Conservation (phyloP, 2,797 vertebrate species). For the Hippocampus kuda region DNA sequence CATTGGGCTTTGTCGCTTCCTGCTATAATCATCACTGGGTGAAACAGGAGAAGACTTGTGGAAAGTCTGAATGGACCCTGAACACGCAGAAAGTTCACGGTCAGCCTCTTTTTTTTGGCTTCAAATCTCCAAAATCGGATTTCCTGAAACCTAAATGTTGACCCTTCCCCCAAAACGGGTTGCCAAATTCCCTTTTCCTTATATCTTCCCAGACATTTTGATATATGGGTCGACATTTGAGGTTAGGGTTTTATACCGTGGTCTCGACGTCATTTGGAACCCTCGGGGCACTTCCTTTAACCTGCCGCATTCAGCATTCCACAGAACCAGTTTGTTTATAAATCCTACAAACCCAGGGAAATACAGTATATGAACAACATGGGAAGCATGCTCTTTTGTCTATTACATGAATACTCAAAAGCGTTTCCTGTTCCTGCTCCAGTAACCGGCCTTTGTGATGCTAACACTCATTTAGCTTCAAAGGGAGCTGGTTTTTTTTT, state of each 20-base stretch:
- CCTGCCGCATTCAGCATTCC: conserved; percentile 23
- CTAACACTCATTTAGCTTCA: too few relatives aligned
- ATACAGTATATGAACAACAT: conserved; percentile 43
- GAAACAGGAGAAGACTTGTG: conserved; percentile 44
- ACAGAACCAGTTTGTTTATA: conserved; percentile 39
- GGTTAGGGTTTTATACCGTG: background rate
- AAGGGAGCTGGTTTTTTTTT: too few relatives aligned
- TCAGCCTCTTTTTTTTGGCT: conserved; percentile 7
- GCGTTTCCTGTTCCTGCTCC: conserved; percentile 36
- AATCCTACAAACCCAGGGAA: conserved; percentile 40
- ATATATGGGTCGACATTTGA: conserved; percentile 10
- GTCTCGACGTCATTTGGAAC: conserved; percentile 38
- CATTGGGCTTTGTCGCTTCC: conserved; percentile 29
- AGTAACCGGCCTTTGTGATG: background rate
- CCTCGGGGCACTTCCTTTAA: conserved; percentile 20
- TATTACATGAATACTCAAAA: background rate
- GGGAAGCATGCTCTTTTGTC: conserved; percentile 47
- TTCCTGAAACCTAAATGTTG: background rate
- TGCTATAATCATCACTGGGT: conserved; percentile 58
- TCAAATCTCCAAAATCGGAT: background rate
- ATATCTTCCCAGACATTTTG: conserved; percentile 25
- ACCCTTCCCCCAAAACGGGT: background rate
- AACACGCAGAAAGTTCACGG: background rate
- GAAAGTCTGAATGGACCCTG: conserved; percentile 27
- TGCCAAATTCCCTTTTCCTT: conserved; percentile 5